Conservation (phyloP, 2,113 vertebrate genomes). For the Mastomys coucha region DNA sequence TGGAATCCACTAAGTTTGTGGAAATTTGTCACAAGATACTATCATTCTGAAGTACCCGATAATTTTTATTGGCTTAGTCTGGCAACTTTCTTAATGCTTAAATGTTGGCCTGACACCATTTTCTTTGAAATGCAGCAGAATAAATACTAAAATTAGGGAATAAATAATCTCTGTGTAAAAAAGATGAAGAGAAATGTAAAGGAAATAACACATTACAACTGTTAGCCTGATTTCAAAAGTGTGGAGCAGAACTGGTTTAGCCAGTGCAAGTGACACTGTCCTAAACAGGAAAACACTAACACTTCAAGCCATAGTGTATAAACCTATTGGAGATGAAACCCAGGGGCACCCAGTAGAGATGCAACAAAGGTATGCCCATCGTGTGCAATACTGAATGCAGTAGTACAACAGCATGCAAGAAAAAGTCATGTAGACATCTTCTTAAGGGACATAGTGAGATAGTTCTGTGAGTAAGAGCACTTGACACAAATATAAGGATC, state of each 20-base stretch:
- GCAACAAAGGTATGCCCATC: not conserved
- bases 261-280: not conserved
- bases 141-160: not conserved
- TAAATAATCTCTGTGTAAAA: not conserved
- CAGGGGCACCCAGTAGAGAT: not conserved
- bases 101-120: not conserved
- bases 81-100: not conserved
- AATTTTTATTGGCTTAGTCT: not conserved
- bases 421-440: not conserved
- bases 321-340: not conserved
- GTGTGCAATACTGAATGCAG: not conserved
- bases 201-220: not conserved
- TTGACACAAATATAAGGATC: not conserved
- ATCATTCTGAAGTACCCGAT: not conserved
- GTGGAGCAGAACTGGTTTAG: not conserved
- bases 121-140: not conserved
- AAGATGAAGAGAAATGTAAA: not conserved
- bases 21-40: not conserved
- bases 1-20: not conserved
- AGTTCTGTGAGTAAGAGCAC: not conserved
- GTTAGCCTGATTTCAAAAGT: not conserved
- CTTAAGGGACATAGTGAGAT: not conserved
- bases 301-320: not conserved
- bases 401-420: not conserved
- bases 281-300: not conserved